A percentile compares a stretch with the other conserved stretches of the same genome.
Evolutionary conservation across 2,113 vertebrate genomes (phyloP).

Genomic region (Neotragus moschatus): DNA sequence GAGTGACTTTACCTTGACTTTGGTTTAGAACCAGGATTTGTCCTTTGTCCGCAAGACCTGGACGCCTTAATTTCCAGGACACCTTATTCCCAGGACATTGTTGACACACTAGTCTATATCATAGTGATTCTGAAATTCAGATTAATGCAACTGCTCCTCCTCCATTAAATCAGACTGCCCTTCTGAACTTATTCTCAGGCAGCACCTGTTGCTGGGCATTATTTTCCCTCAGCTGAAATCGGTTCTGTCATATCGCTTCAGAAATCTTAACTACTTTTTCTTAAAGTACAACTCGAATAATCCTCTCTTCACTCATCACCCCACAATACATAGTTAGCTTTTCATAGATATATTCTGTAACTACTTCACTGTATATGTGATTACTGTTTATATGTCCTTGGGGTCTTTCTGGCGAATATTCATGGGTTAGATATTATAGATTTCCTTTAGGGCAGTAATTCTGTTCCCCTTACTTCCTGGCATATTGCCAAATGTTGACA

Average conservation of each 20-base stretch:
- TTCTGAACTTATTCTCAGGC: background rate
- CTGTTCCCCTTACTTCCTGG: background rate
- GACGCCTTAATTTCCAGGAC: background rate
- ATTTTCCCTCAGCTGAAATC: background rate
- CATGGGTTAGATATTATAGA: conserved; percentile 9
- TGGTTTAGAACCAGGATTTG: background rate
- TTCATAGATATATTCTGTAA: conserved; percentile 15
- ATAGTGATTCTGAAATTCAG: background rate
- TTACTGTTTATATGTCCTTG: conserved; percentile 46
- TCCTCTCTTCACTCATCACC: conserved; percentile 16
- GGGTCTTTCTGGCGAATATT: conserved; percentile 48
- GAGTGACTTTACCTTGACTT: background rate
- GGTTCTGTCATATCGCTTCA: background rate
- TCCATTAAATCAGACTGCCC: background rate
- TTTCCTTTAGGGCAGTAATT: conserved; percentile 21
- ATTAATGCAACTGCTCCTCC: background rate
- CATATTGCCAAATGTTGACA: conserved; percentile 29
- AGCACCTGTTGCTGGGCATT: background rate
- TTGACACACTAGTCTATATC: background rate
- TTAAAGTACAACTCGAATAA: background rate
- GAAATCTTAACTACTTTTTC: background rate
- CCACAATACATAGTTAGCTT: background rate
- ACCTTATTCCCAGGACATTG: background rate
- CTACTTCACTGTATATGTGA: background rate
- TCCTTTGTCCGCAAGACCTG: background rate